These are phyloP conservation scores for Diorhabda carinulata DNA, from an alignment of 1,140 invertebrate genomes.

Conservation along the genomic window DNA sequence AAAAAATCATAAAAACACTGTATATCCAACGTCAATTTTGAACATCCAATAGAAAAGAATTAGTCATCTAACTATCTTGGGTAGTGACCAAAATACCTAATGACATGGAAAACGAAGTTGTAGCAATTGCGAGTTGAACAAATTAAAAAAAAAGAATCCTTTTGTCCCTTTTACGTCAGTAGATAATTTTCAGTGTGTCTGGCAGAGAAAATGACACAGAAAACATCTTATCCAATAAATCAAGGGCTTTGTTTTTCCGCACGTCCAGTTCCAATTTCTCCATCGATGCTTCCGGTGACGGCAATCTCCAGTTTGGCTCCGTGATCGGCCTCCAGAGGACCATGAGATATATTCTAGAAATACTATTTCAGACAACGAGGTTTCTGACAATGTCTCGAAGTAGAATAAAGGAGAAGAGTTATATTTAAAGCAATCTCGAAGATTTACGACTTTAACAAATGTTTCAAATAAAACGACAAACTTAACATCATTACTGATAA, in stretches of 20 bases:
- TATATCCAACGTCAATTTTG: no score
- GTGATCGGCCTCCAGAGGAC: constrained; percentile 39
- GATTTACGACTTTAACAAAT: no score
- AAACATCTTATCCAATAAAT: constrained; percentile 37
- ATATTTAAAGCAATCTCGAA: background rate
- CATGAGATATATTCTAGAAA: constrained; percentile 25
- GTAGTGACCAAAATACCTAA: background rate
- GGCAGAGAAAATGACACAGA: constrained; percentile 30
- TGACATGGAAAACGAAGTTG: background rate
- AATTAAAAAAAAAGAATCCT: constrained; percentile 5
- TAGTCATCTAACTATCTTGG: no score
- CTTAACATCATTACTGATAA: no score
- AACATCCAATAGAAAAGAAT: no score
- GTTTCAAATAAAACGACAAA: no score
- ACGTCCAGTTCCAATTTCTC: constrained; percentile 37
- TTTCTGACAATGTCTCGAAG: background rate
- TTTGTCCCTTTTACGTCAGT: constrained; percentile 18
- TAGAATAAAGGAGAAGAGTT: background rate
- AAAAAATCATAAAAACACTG: no score
- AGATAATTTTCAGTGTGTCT: constrained; percentile 38
- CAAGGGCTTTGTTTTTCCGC: constrained; percentile 40
- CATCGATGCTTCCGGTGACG: constrained; percentile 28
- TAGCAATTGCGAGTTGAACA: background rate
- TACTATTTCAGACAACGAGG: constrained; percentile 3
- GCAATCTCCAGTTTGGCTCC: constrained; percentile 33